A percentile compares a stretch with the other conserved stretches of the same genome.
Evolutionary conservation across 1,140 invertebrate species (phyloP).

Genomic region (Pogonognathellus flavescens): DNA sequence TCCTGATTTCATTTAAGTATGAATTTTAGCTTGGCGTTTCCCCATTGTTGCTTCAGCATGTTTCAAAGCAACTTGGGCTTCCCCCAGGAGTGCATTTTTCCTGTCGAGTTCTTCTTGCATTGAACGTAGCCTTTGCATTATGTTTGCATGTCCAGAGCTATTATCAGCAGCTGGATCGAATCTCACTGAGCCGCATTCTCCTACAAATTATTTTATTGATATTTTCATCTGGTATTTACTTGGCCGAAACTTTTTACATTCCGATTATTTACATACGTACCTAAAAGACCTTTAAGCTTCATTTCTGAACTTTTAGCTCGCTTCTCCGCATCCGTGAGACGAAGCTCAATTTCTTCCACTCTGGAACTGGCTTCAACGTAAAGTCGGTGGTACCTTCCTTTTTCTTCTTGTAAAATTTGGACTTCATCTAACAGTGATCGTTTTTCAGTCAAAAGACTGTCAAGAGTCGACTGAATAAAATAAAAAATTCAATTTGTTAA

Average conservation of each 20-base stretch:
- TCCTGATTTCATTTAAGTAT: no score
- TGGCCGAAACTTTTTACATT: background rate
- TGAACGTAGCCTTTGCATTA: constrained; percentile 10
- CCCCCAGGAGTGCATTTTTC: constrained; percentile 59
- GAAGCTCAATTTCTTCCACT: constrained; percentile 53
- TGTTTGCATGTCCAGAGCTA: background rate
- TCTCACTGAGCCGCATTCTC: constrained; percentile 10
- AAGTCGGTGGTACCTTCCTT: constrained; percentile 56
- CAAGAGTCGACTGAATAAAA: constrained; percentile 28
- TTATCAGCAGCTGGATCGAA: background rate
- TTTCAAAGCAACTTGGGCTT: constrained; percentile 62
- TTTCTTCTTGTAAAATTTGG: constrained; percentile 60
- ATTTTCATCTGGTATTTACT: background rate
- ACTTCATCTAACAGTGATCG: constrained; percentile 59
- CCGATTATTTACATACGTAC: constrained; percentile 2
- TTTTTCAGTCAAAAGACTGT: constrained; percentile 61
- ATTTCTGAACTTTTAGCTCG: constrained; percentile 66
- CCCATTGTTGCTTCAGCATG: constrained; percentile 52
- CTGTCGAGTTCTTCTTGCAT: constrained; percentile 61
- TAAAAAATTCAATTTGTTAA: background rate
- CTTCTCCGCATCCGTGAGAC: constrained; percentile 61
- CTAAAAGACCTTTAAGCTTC: constrained; percentile 63
- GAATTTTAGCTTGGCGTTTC: constrained; percentile 16
- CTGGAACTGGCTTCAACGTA: constrained; percentile 58
- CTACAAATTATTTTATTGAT: background rate